Base-by-base conservation (phyloP, 2,797 vertebrate species). In the Oreortyx pictus region DNA sequence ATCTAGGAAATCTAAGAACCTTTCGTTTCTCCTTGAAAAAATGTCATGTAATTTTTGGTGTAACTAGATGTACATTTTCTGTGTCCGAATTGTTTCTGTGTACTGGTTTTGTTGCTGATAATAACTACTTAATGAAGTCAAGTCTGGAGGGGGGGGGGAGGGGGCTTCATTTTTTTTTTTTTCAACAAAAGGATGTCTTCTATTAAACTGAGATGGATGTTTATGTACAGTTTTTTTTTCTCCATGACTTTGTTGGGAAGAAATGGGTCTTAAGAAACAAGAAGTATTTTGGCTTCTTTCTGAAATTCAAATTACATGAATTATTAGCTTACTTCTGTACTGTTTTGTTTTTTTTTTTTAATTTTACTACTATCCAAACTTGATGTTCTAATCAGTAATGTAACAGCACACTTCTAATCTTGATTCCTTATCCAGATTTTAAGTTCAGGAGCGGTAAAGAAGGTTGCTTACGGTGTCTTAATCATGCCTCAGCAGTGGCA, bases 201-300 rank as follows among this genome's bases (percentile, higher is more conserved):
- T 60, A 76, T 96, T 95, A 95, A 94, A 94, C 44, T 44, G 73
- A 77, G 57, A 35, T 95, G 65, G 13, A 75, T 93, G 25, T 25
- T 31, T 90, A 18, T 49, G 90, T 23, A 43, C 14, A 27, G 61
- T 90, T 94, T 89, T 90, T 94, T 89, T 50, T 66, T 85, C 37
- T 41, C 39, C 7, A 35, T 93, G 1, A 78, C 37, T 93, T 94
- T 93, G 1, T 73, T 89, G 56, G 72, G 33, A 75, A 72, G 39
- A 90, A 76, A 24, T 60, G 31, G 9, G 43, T 81, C 9, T 68
- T 49, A 2, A 44, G 7, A 75, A 52, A 50, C 50, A 72, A 16
- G 88, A 75, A 39, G 39, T 43, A 8, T 49, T 71, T 57, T 72
- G 82, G 7, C 27, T 86, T 80, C 9, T 39, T 75, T 83, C 9